These are phyloP conservation scores for Lepus oiostolus DNA, from an alignment of 2,797 vertebrate species.

Conservation along the genomic window DNA sequence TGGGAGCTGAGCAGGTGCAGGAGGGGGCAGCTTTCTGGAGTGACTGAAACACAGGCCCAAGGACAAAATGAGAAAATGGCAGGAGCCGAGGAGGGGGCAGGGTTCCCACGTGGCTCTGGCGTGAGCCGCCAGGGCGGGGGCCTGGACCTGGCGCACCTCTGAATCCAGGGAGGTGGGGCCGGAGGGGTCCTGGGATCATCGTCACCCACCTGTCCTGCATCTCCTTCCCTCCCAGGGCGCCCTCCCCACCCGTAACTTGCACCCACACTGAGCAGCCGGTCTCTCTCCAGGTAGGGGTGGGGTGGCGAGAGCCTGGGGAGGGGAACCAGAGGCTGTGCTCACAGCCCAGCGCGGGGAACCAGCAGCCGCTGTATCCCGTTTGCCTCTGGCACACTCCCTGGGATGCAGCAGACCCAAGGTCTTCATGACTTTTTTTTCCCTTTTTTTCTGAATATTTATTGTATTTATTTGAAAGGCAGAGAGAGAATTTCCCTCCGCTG, in stretches of 20 bases:
- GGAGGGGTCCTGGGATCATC: too few species aligned
- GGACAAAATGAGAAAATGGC: neutral
- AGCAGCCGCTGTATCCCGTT: fast-evolving
- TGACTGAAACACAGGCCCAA: too few species aligned
- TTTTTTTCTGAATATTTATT: too few species aligned
- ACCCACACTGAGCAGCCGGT: neutral
- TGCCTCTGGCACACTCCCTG: fast-evolving
- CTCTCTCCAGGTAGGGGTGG: neutral
- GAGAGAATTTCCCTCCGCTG: too few species aligned
- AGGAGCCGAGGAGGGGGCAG: too few species aligned
- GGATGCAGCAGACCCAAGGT: neutral
- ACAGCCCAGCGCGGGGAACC: neutral
- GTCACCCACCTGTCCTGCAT: too few species aligned
- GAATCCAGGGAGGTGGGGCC: too few species aligned
- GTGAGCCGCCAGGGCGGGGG: too few species aligned
- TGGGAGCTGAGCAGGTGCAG: fast-evolving
- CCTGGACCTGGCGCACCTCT: too few species aligned
- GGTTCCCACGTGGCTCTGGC: too few species aligned
- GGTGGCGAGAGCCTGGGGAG: neutral
- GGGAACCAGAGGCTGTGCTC: neutral
- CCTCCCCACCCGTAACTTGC: neutral
- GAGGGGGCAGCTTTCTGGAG: neutral
- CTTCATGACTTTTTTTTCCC: neutral
- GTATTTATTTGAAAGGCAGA: too few species aligned
- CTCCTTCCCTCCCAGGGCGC: neutral